Evolutionary conservation across 2,797 vertebrate genomes (phyloP), one percentile per base, ranked within the genome.

Genomic region (Peromyscus attwateri): DNA sequence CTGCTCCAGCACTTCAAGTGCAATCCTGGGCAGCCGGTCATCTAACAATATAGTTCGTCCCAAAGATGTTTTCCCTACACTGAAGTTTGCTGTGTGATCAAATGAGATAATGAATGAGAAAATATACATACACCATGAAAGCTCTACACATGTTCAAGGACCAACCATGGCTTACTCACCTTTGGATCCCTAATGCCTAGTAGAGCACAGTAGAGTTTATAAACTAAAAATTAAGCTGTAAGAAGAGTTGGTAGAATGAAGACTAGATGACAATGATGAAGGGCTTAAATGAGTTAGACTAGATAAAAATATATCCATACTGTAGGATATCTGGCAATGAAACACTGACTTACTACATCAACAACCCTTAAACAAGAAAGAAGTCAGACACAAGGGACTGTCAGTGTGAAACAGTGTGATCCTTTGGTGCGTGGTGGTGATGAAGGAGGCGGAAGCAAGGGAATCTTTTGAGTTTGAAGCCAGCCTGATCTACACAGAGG

Each of bases 91-190:
- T 87, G 16, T 71, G 29, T 89, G 55, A 87, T 82, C 79, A 87
- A 96, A 92, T 55, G 6, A 92, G 83, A 80, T 31, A 85, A 79
- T 17, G 6, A 43, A 76, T 46, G 6, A 96, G 71, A 95, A 95
- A 96, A 93, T 16, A 40, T 62, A 83, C 3, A 8, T 25, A 97
- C 94, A 57, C 52, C 84, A 96, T 60, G 94, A 95, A 81, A 84
- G 91, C 8, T 73, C 62, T 91, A 82, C 13, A 68, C 60, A 88
- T 77, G 66, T 70, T 93, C 55, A 90, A 82, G 57, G 43, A 14
- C 73, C 85, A 88, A 14, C 62, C 66, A 68, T 23, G 60, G 77
- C 57, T 87, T 93, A 89, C 2, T 96, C 76, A 84, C 92, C 46
- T 94, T 88, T 80, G 85, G 73, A 93, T 46, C 27, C 46, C 66